Conservation (phyloP, 1,140 invertebrate genomes). For the Ridgeia piscesae region DNA sequence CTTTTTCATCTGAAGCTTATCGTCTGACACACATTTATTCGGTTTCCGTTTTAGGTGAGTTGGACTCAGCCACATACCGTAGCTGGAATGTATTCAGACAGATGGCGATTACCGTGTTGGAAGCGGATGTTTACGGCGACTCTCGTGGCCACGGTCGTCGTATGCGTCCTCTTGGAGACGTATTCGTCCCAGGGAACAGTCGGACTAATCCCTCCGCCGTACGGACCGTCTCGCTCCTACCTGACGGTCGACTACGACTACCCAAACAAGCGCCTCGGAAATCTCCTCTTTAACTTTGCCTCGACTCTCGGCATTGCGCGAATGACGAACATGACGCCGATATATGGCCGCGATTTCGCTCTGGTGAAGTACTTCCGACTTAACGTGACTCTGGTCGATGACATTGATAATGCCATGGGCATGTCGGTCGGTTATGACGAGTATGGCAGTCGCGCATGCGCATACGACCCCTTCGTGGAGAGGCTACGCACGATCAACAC, state of each 20-base stretch:
- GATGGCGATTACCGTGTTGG: not conserved
- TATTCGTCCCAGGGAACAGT: not conserved
- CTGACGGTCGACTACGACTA: slow-evolving; percentile 17
- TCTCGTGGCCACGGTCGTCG: not conserved
- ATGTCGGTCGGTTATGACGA: slow-evolving; percentile 14
- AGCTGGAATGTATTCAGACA: not conserved
- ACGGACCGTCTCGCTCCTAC: not conserved
- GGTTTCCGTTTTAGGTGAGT: not conserved
- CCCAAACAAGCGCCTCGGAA: slow-evolving; percentile 27
- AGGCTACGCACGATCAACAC: slow-evolving; percentile 11
- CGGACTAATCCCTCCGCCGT: not conserved
- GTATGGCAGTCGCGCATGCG: slow-evolving; percentile 16
- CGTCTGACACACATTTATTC: not conserved
- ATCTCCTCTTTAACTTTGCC: slow-evolving; percentile 28
- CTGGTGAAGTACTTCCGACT: not conserved
- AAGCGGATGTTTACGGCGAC: not conserved
- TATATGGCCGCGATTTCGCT: not conserved
- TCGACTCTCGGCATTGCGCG: slow-evolving; percentile 20
- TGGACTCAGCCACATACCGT: not conserved
- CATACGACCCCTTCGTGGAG: slow-evolving; percentile 14
- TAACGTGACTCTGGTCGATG: not conserved
- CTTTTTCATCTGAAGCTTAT: not conserved
- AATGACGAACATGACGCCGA: slow-evolving; percentile 13
- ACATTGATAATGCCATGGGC: not conserved
- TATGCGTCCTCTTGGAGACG: not conserved